phyloP scores from a whole-genome alignment of 2,888 invertebrate species.

The Ennomos quercinarius region DNA sequence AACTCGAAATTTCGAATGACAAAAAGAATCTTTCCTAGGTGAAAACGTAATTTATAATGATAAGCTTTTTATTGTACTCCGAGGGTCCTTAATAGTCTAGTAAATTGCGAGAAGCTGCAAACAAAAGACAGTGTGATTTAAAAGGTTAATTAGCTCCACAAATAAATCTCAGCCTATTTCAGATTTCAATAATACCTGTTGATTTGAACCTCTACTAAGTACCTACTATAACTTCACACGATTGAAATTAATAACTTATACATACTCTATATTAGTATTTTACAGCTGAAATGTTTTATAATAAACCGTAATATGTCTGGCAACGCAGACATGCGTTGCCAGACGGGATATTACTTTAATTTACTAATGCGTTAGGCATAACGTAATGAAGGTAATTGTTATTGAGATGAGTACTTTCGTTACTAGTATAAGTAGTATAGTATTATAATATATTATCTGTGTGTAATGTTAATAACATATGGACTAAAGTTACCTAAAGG shows the following conservation, averaged over 20 bases:
- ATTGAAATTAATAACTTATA: constrained; percentile 7
- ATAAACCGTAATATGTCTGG: constrained; percentile 28
- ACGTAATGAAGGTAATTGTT: constrained; percentile 24
- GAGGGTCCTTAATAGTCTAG: constrained; percentile 1
- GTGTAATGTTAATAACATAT: not conserved
- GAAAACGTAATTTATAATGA: not conserved
- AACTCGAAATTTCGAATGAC: no score
- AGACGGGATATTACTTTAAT: constrained; percentile 1
- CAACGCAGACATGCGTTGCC: constrained; percentile 21
- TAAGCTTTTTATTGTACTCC: constrained; percentile 1
- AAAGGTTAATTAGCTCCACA: constrained; percentile 14
- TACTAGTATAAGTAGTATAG: not conserved
- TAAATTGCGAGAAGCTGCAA: not conserved
- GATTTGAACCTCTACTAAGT: constrained; percentile 14
- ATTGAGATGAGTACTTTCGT: constrained; percentile 9
- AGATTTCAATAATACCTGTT: constrained; percentile 17
- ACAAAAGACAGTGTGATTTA: constrained; percentile 11
- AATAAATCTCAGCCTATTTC: constrained; percentile 10
- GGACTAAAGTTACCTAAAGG: constrained; percentile 10
- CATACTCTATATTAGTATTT: not conserved
- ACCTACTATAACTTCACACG: constrained; percentile 12
- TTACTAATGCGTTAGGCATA: constrained; percentile 16
- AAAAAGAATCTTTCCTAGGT: no score
- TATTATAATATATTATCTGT: no score
- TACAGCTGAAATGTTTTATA: constrained; percentile 17